A percentile compares a stretch with the other conserved stretches of the same genome.
Conservation (phyloP, 2,888 invertebrate genomes). For the Thumatha senex region DNA sequence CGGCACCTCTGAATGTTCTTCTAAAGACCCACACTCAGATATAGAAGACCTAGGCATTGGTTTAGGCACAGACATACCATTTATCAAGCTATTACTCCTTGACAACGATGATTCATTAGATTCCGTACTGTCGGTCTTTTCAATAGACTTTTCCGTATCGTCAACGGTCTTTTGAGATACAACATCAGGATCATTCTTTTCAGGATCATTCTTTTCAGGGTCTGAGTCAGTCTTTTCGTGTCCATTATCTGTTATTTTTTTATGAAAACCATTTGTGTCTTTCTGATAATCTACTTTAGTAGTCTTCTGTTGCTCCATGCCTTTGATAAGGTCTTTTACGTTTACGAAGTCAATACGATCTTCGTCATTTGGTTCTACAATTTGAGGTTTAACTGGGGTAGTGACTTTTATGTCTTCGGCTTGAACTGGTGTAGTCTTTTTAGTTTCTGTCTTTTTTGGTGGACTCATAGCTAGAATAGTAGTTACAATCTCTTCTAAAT, state of each 20-base stretch:
- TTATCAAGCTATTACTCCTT: constrained; percentile 70
- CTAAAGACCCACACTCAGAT: constrained; percentile 85
- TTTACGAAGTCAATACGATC: constrained; percentile 81
- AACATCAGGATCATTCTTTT: neutral
- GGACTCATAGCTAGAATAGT: constrained; percentile 71
- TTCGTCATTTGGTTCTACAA: constrained; percentile 67
- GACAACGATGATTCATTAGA: constrained; percentile 61
- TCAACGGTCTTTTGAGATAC: neutral
- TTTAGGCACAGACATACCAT: constrained; percentile 86
- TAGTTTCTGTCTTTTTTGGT: constrained; percentile 62
- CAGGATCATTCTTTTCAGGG: constrained; percentile 39
- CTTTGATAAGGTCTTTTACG: constrained; percentile 85
- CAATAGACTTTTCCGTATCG: constrained; percentile 36
- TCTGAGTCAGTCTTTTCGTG: constrained; percentile 53
- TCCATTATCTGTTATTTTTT: constrained; percentile 64
- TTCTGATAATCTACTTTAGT: constrained; percentile 52
- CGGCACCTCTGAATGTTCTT: constrained; percentile 68
- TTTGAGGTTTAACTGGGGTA: constrained; percentile 44
- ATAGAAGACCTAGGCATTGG: constrained; percentile 92
- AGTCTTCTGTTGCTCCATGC: constrained; percentile 81
- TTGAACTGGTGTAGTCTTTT: constrained; percentile 51
- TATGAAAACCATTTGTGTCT: constrained; percentile 70
- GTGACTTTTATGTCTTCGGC: constrained; percentile 53
- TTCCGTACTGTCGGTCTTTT: constrained; percentile 64
- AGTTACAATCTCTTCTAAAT: constrained; percentile 75